Conservation (phyloP, 2,113 vertebrate species). For the Elaphurus davidianus region DNA sequence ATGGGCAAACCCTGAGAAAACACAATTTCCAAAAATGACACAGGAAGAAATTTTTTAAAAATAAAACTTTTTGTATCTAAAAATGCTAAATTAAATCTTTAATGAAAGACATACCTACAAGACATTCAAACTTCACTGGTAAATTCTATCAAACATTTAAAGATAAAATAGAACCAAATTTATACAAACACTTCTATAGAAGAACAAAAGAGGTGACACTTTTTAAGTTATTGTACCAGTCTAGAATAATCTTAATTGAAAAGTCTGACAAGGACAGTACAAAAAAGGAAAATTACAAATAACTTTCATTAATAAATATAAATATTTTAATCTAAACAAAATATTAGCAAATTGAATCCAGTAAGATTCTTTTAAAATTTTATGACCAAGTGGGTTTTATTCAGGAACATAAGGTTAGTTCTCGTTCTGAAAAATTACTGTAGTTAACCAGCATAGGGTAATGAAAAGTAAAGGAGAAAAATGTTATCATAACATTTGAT, state of each 20-base stretch:
- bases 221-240: not conserved
- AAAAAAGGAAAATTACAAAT: not conserved
- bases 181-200: not conserved
- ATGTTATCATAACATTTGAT: not conserved
- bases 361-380: not conserved
- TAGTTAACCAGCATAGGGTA: not conserved
- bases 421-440: not conserved
- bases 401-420: not conserved
- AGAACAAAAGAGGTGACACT: not conserved
- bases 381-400: not conserved
- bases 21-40: not conserved
- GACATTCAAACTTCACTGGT: not conserved
- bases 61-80: not conserved
- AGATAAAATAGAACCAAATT: not conserved
- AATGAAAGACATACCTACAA: not conserved
- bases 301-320: not conserved
- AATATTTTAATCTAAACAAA: not conserved
- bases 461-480: slow-evolving; percentile 6
- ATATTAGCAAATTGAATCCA: not conserved
- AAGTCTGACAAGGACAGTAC: not conserved
- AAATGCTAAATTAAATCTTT: not conserved
- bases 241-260: not conserved
- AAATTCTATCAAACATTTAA: not conserved
- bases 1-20: not conserved
- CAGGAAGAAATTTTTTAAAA: not conserved